These are phyloP conservation scores for Gari tellinella DNA, from an alignment of 2,888 invertebrate species.

Conservation along the genomic window DNA sequence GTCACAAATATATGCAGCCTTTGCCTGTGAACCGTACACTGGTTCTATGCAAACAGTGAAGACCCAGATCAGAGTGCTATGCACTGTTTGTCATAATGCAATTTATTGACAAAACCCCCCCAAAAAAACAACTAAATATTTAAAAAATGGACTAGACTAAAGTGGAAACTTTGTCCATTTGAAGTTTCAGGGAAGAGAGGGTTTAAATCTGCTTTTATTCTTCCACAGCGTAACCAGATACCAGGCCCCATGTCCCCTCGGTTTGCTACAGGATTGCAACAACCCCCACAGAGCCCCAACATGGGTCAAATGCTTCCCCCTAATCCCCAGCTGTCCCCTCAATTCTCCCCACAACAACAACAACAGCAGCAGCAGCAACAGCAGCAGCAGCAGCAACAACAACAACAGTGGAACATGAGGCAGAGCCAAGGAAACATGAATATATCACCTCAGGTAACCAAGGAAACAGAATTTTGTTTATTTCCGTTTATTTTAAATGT, in stretches of 20 bases:
- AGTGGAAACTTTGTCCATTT: too few relatives aligned
- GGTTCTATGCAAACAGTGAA: too few relatives aligned
- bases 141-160: too few relatives aligned
- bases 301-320: constrained; percentile 65
- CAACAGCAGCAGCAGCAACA: constrained; percentile 52
- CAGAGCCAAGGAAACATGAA: constrained; percentile 30
- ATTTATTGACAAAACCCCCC: too few relatives aligned
- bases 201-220: not conserved
- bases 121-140: too few relatives aligned
- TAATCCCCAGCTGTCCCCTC: constrained; percentile 76
- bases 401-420: constrained; percentile 27
- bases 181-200: too few relatives aligned
- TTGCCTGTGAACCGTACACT: too few relatives aligned
- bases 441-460: constrained; percentile 45
- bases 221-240: constrained; percentile 77
- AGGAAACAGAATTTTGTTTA: not conserved
- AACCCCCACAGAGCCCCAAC: constrained; percentile 51
- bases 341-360: constrained; percentile 65
- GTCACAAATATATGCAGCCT: too few relatives aligned
- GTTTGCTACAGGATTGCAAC: constrained; percentile 46
- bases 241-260: constrained; percentile 81
- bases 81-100: too few relatives aligned
- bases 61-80: too few relatives aligned
- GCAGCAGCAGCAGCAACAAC: constrained; percentile 33
- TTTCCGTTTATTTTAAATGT: too few relatives aligned